A percentile compares a stretch with the other conserved stretches of the same genome.
These are phyloP conservation scores for Gasterosteus nipponicus DNA, from an alignment of 2,113 vertebrate genomes.

Conservation along the genomic window DNA sequence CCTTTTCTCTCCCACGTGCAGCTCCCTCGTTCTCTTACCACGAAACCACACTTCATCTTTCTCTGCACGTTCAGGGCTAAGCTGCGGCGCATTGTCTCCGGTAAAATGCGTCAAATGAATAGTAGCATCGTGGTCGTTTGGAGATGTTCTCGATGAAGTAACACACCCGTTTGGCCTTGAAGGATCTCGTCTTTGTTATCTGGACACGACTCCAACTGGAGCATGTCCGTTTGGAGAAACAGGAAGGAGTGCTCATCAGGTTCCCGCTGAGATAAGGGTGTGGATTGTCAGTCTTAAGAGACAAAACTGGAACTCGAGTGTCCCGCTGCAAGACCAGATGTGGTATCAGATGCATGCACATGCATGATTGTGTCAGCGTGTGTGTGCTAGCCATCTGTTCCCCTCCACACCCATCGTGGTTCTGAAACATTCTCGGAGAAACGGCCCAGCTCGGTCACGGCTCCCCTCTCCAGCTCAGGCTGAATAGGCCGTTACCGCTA, in stretches of 20 bases:
- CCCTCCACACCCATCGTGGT: conserved; percentile 58
- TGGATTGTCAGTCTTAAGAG: conserved; percentile 46
- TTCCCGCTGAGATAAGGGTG: conserved; percentile 75
- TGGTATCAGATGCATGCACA: conserved; percentile 29
- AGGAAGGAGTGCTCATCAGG: conserved; percentile 77
- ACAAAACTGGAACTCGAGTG: conserved; percentile 34
- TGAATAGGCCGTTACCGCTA: conserved; percentile 18
- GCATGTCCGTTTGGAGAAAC: conserved; percentile 75
- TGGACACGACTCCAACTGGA: conserved; percentile 59
- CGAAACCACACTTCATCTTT: conserved; percentile 43
- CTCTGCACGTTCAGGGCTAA: conserved; percentile 18
- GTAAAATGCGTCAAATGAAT: neutral
- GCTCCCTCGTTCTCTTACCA: conserved; percentile 43
- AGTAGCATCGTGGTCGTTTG: neutral
- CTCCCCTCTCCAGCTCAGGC: conserved; percentile 26
- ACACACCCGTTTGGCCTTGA: neutral
- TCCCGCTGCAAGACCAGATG: conserved; percentile 71
- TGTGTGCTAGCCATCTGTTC: conserved; percentile 40
- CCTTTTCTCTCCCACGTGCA: conserved; percentile 49
- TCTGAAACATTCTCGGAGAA: conserved; percentile 52
- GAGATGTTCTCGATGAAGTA: conserved; percentile 20
- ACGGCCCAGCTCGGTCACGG: conserved; percentile 31
- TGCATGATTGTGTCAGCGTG: neutral
- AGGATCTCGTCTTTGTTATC: conserved; percentile 44
- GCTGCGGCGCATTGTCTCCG: neutral